phyloP scores from a whole-genome alignment of 1,140 invertebrate species.

The Cydia strobilella region DNA sequence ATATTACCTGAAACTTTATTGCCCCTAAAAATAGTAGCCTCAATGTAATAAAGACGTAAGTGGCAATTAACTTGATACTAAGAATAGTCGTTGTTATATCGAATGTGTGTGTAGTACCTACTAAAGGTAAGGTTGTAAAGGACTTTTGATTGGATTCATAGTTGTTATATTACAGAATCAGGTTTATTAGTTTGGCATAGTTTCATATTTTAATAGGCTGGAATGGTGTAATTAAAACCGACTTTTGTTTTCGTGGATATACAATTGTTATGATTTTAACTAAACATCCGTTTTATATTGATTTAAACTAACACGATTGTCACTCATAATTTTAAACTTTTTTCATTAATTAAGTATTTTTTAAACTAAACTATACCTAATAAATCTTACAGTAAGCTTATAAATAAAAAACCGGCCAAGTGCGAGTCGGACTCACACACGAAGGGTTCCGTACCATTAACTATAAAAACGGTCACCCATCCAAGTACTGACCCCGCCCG shows the following conservation, averaged over 20 bases:
- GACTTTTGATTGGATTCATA: neutral
- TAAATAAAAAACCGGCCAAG: too few species aligned
- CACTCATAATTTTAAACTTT: too few species aligned
- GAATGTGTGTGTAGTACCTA: neutral
- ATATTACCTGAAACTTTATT: neutral
- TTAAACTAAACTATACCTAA: too few species aligned
- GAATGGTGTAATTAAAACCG: neutral
- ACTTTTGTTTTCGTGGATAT: neutral
- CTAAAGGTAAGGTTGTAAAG: neutral
- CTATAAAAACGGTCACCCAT: too few species aligned
- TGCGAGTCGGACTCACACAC: too few species aligned
- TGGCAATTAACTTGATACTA: neutral
- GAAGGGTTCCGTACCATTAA: too few species aligned
- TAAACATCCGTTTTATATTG: too few species aligned
- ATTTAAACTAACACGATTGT: too few species aligned
- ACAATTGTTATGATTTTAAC: too few species aligned
- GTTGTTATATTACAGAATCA: neutral
- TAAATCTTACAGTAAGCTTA: too few species aligned
- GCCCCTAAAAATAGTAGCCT: neutral
- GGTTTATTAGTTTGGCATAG: slow-evolving; percentile 9
- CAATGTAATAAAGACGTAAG: neutral
- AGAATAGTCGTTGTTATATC: neutral
- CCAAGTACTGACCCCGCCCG: too few species aligned
- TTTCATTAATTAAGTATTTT: too few species aligned
- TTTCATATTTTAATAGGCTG: slow-evolving; percentile 9